A percentile compares a stretch with the other conserved stretches of the same genome.
These are phyloP conservation scores for Solea solea DNA, from an alignment of 2,113 vertebrate species.

Conservation along the genomic window DNA sequence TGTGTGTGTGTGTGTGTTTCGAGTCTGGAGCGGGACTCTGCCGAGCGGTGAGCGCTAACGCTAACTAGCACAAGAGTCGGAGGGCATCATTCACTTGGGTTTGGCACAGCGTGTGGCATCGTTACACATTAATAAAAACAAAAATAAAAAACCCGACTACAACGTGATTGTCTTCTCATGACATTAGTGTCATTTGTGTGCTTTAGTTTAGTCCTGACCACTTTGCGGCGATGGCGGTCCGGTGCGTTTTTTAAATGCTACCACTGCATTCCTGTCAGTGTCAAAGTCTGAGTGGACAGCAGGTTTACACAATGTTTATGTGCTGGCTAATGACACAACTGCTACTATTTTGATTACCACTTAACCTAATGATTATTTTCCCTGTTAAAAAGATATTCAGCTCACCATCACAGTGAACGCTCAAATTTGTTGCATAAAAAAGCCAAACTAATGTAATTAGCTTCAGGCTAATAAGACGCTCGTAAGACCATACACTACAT, in stretches of 20 bases:
- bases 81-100: constrained; percentile 50
- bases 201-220: constrained; percentile 46
- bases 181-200: constrained; percentile 52
- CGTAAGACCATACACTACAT: too few species aligned
- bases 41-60: constrained; percentile 10
- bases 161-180: constrained; percentile 59
- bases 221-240: background rate
- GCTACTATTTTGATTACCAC: background rate
- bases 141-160: background rate
- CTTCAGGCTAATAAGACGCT: too few species aligned
- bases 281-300: background rate
- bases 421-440: too few species aligned
- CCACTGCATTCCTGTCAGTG: constrained; percentile 26
- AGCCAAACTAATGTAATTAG: too few species aligned
- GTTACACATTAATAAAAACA: constrained; percentile 6
- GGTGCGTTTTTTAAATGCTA: constrained; percentile 5
- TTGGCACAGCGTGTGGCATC: constrained; percentile 66
- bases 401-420: too few species aligned
- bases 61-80: background rate
- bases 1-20: background rate
- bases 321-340: background rate
- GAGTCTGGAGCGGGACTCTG: background rate
- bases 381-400: too few species aligned
- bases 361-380: background rate
- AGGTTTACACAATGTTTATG: background rate